phyloP scores from a whole-genome alignment of 1,140 invertebrate genomes.

The Teleogryllus occipitalis region DNA sequence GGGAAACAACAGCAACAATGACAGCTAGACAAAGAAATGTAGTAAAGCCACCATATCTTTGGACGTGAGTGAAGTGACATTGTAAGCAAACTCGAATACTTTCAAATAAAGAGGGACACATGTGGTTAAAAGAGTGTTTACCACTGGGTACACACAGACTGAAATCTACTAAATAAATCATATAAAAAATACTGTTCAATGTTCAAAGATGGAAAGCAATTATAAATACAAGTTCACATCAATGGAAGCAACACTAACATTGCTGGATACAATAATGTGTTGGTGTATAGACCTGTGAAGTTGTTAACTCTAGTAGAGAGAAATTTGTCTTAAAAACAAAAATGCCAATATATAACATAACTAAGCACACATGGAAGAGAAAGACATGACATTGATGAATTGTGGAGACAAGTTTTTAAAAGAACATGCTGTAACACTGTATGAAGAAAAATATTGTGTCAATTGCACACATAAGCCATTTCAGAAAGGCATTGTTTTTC shows the following conservation, averaged over 20 bases:
- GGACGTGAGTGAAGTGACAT: not conserved
- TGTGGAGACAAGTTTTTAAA: not conserved
- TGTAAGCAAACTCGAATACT: not conserved
- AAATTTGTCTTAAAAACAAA: not conserved
- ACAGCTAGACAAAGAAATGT: not conserved
- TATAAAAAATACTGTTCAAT: not conserved
- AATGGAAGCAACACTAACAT: not conserved
- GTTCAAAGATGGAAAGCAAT: not conserved
- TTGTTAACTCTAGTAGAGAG: not conserved
- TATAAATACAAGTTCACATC: not conserved
- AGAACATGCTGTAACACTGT: not conserved
- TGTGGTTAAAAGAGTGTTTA: not conserved
- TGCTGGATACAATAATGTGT: not conserved
- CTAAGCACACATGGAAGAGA: not conserved
- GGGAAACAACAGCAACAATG: not conserved
- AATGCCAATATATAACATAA: not conserved
- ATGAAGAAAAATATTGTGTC: conserved; percentile 14
- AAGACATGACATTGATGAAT: not conserved
- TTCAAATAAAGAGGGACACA: not conserved
- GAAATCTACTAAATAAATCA: not conserved
- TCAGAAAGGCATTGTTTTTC: conserved; percentile 12
- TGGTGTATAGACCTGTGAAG: not conserved
- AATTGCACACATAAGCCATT: conserved; percentile 19
- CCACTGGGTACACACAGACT: not conserved
- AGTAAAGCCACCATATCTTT: not conserved